Base-by-base conservation (phyloP, 1,140 invertebrate genomes). In the Caerostris darwini region DNA sequence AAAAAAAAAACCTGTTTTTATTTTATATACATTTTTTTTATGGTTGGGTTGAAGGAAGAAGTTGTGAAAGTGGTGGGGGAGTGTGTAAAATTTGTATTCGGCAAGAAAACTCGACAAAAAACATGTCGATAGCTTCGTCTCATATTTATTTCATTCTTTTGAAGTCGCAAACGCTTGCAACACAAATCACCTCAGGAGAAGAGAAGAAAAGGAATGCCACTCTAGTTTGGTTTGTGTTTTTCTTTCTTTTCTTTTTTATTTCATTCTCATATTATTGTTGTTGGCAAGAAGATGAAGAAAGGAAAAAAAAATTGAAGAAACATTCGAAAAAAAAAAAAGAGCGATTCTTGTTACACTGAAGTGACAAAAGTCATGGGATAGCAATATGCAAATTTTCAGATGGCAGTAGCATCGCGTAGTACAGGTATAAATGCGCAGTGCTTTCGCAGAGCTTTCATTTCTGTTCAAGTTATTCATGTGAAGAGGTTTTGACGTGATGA, bases 141-240 rank as follows among this genome's bases (percentile, higher is more conserved):
- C 71, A 77, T 77, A 77, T 77, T 77, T 77, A 77, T 77, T 77
- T 77, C 71, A 77, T 77, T 77, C 71, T 77, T 77, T 77, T 77
- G 71, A 77, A 77, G 71, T 77, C 71, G 71, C 71, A 77, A 77
- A 77, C 71, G 71, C 34, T 34, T 17, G 71, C 71, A 53, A 77
- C 71, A 77, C 71, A 77, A 53, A 77, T 77, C 71, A 77, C 71
- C 71, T 77, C 71, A 77, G 71, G 71, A 77, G 71, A 77, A 0
- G 71, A 77, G 34, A 50, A 77, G 69, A 10, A 77, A 34, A 34
- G 71, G 61, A 64, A 12, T 10, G 61, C 12, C 61, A 10, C 61
- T 64, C 61, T 10, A 64, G 12, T 64, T 64, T 10, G 12, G 0
- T 34, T 77, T 77, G 69, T 12, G 19, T 77, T 8, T 53, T 77